Conservation (phyloP, 2,797 vertebrate species). For the Sibirionetta formosa region DNA sequence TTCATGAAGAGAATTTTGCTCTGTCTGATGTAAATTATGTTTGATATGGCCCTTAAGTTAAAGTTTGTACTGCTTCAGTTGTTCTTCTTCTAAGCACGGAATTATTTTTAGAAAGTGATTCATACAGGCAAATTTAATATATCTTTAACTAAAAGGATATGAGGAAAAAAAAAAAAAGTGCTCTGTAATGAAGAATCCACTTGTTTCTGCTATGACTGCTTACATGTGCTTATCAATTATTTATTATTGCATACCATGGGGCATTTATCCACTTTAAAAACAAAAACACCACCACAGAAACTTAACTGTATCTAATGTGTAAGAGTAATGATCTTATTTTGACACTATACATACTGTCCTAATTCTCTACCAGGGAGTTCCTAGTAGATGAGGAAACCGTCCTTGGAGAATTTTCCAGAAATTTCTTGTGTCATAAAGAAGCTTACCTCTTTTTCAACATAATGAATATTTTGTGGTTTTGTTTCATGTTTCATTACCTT, state of each 20-base stretch:
- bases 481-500: background rate
- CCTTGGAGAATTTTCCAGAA: background rate
- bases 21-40: slow-evolving; percentile 14
- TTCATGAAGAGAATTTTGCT: background rate
- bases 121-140: background rate
- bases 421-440: background rate
- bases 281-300: background rate
- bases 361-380: background rate
- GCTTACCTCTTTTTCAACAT: background rate
- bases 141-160: background rate
- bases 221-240: background rate
- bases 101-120: slow-evolving; percentile 36
- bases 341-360: background rate
- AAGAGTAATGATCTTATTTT: background rate
- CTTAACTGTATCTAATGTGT: background rate
- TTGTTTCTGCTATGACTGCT: background rate
- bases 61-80: slow-evolving; percentile 34
- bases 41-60: slow-evolving; percentile 45
- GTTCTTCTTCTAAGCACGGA: background rate
- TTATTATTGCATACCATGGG: background rate
- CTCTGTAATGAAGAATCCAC: background rate
- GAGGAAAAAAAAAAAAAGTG: background rate
- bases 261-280: background rate
- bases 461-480: too few species aligned
- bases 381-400: background rate